These are phyloP conservation scores for Otocyon megalotis DNA, from an alignment of 2,113 vertebrate genomes.

Conservation along the genomic window DNA sequence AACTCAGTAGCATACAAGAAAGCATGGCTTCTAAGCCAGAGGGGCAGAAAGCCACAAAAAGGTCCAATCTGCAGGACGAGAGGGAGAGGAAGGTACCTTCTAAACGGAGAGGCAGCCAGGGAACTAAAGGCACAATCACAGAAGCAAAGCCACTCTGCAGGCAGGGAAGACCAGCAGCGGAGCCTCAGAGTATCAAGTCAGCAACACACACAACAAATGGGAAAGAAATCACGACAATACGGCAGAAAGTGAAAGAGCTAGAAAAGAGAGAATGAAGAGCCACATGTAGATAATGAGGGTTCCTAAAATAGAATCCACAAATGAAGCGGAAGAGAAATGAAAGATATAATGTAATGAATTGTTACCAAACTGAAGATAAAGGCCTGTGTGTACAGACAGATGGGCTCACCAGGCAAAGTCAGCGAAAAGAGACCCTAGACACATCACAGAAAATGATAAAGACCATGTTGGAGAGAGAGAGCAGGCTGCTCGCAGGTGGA, in stretches of 20 bases:
- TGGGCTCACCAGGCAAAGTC: conserved; percentile 35
- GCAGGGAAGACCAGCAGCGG: background rate
- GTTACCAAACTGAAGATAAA: background rate
- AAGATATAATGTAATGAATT: background rate
- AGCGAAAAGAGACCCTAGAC: background rate
- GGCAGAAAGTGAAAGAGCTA: conserved; percentile 29
- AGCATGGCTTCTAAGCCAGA: background rate
- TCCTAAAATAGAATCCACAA: conserved; percentile 56
- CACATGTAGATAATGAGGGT: conserved; percentile 12
- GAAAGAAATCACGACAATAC: background rate
- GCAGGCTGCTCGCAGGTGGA: background rate
- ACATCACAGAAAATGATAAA: conserved; percentile 29
- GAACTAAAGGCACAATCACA: background rate
- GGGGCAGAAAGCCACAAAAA: background rate
- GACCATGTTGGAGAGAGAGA: background rate
- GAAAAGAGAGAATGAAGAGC: background rate
- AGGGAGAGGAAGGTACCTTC: background rate
- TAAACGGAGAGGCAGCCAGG: background rate
- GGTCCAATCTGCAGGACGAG: background rate
- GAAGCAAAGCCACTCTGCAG: background rate
- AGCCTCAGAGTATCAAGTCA: background rate
- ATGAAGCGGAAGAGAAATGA: conserved; percentile 26
- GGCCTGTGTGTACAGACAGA: conserved; percentile 12
- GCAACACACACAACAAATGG: background rate
- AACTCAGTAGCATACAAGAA: background rate